Evolutionary conservation across 2,797 vertebrate species (phyloP).

Genomic region (Rhadinocentrus ornatus): DNA sequence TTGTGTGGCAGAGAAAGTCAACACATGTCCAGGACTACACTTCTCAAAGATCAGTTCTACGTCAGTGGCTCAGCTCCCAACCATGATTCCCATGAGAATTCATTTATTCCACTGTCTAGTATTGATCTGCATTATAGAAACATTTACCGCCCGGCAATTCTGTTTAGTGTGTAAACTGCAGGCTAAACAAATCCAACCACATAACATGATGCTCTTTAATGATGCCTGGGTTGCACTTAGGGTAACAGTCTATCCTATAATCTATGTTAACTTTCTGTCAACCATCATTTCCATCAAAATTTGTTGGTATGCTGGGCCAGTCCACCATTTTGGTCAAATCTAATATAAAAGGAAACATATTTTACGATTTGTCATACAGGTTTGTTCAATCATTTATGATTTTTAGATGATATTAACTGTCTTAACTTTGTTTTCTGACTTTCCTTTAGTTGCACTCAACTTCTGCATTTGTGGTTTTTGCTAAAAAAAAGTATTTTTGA

Average conservation of each 20-base stretch:
- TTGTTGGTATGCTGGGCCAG: not conserved
- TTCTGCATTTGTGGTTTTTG: not conserved
- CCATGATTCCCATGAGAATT: conserved; percentile 65
- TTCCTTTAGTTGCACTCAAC: not conserved
- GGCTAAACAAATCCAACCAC: conserved; percentile 71
- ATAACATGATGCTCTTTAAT: conserved; percentile 62
- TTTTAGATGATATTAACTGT: not conserved
- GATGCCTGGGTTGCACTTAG: conserved; percentile 45
- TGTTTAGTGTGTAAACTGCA: conserved; percentile 64
- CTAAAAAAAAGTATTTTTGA: not conserved
- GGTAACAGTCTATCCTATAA: conserved; percentile 56
- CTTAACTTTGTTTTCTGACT: not conserved
- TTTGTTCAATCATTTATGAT: not conserved
- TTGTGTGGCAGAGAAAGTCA: conserved; percentile 30
- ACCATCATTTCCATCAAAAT: conserved; percentile 56
- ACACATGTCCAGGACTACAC: conserved; percentile 26
- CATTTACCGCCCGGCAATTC: conserved; percentile 69
- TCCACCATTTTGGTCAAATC: not conserved
- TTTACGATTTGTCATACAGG: not conserved
- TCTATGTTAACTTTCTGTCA: conserved; percentile 64
- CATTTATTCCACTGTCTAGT: conserved; percentile 66
- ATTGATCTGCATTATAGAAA: conserved; percentile 72
- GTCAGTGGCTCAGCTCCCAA: conserved; percentile 62
- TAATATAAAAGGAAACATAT: not conserved
- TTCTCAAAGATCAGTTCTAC: conserved; percentile 48